Percentiles rank a stretch among this genome's conserved stretches.
Conservation (phyloP, 2,888 invertebrate species). For the Melanotus villosus region DNA sequence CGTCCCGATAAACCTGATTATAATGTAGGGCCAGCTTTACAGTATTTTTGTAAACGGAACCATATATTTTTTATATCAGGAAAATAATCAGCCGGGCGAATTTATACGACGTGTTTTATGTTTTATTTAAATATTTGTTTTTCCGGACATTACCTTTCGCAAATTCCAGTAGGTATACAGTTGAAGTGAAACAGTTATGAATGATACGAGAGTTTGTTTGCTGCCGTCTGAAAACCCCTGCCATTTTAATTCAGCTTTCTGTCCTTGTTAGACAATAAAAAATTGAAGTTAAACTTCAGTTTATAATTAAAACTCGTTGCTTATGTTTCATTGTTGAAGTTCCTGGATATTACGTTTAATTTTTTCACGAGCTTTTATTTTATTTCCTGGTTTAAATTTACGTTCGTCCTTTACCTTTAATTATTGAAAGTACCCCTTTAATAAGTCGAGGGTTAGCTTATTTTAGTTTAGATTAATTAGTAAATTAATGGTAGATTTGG, state of each 20-base stretch:
- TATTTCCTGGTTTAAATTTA: no score
- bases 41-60: conserved; percentile 40
- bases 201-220: background rate
- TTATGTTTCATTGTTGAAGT: no score
- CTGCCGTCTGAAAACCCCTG: background rate
- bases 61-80: conserved; percentile 45
- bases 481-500: no score
- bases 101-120: conserved; percentile 46
- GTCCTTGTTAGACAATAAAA: no score
- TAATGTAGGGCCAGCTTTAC: conserved; percentile 29
- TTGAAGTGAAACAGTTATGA: background rate
- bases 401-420: no score
- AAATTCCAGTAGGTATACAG: conserved; percentile 34
- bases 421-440: no score
- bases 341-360: no score
- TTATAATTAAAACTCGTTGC: no score
- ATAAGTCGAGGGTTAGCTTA: no score
- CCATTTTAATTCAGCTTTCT: background rate
- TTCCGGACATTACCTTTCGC: conserved; percentile 32
- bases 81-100: conserved; percentile 44
- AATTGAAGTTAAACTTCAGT: no score
- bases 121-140: conserved; percentile 46
- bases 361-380: no score
- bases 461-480: no score
- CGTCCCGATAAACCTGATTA: conserved; percentile 34